Percentiles rank a stretch among this genome's conserved stretches.
These are phyloP conservation scores for Hippopotamyrus pictus DNA, from an alignment of 2,797 vertebrate species.

Conservation along the genomic window DNA sequence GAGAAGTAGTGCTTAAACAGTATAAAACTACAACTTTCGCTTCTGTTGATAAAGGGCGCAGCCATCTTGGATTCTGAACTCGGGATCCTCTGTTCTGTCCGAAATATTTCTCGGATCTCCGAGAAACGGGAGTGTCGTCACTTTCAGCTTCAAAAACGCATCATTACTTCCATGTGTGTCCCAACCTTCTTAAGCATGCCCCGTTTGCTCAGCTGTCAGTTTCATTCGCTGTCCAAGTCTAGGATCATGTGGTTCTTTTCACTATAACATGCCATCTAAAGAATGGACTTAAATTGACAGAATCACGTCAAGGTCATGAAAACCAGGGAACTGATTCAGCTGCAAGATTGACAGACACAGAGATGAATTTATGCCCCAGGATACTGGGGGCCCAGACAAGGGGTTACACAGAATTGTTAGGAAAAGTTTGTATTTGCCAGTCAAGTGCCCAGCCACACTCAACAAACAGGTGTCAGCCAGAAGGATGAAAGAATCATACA, in stretches of 20 bases:
- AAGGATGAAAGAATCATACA: neutral
- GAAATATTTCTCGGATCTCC: no score
- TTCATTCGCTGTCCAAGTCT: neutral
- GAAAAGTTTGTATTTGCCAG: neutral
- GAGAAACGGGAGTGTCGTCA: no score
- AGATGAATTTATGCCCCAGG: neutral
- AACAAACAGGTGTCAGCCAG: neutral
- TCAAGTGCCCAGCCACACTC: neutral
- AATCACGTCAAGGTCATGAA: neutral
- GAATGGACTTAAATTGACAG: neutral
- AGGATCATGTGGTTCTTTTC: neutral
- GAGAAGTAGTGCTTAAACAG: no score
- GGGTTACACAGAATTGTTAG: neutral
- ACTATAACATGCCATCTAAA: neutral
- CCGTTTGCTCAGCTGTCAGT: neutral
- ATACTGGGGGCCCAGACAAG: neutral
- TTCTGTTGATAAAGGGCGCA: no score
- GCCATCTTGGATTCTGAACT: no score
- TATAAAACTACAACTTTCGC: no score
- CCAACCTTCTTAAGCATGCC: neutral
- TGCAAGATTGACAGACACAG: neutral
- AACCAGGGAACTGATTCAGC: neutral
- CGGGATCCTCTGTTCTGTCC: no score
- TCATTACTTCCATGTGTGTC: neutral
- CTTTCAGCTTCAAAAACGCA: no score